Conservation (phyloP, 2,113 vertebrate species). For the Corythoichthys haematopterus region DNA sequence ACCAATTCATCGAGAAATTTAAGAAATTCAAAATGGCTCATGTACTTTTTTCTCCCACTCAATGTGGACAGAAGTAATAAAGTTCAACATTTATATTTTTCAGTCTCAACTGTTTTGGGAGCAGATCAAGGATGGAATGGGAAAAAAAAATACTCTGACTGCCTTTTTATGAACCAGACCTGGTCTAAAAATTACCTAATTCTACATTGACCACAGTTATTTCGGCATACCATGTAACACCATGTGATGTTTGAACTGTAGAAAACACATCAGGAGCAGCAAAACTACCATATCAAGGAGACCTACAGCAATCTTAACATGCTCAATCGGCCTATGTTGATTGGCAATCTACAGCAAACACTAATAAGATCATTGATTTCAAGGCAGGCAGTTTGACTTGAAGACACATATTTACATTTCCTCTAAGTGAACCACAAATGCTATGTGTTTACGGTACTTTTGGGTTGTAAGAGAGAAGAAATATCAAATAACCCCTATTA, state of each 20-base stretch:
- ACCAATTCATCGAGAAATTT: too few species aligned
- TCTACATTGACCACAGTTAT: too few species aligned
- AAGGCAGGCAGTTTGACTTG: neutral
- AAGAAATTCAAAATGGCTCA: too few species aligned
- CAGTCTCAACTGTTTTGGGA: too few species aligned
- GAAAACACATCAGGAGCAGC: neutral
- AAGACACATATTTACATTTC: neutral
- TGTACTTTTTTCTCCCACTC: too few species aligned
- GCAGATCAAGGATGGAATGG: too few species aligned
- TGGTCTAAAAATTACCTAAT: too few species aligned
- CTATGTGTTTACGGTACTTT: neutral
- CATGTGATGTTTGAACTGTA: neutral
- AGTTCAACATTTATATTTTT: too few species aligned
- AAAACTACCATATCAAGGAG: neutral
- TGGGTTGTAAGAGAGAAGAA: neutral
- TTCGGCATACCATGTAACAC: too few species aligned
- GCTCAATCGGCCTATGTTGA: neutral
- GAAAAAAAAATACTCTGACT: too few species aligned
- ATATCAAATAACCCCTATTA: neutral
- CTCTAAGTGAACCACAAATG: neutral
- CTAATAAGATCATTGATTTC: neutral
- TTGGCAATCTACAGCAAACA: constrained; percentile 6
- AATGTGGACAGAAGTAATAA: too few species aligned
- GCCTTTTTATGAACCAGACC: too few species aligned
- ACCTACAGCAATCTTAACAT: neutral